Conservation (phyloP, 1,140 invertebrate genomes). For the Rhagoletis zephyria region DNA sequence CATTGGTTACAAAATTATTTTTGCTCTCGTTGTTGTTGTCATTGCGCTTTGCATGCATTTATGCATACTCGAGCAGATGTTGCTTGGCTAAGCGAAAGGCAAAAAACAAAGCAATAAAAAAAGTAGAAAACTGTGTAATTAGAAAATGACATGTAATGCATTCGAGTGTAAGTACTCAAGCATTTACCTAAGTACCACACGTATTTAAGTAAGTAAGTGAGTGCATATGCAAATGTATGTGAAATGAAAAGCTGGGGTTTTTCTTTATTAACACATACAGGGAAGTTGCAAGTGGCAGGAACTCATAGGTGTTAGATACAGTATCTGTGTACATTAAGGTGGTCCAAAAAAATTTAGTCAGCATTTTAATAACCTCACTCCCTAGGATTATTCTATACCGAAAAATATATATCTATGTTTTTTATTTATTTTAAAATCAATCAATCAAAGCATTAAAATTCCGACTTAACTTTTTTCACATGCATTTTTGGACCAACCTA, state of each 20-base stretch:
- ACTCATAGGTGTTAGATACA: neutral
- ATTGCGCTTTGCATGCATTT: neutral
- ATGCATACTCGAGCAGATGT: neutral
- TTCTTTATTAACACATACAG: neutral
- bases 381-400: no score
- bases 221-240: neutral
- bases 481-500: no score
- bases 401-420: no score
- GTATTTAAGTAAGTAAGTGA: neutral
- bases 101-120: no score
- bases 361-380: no score
- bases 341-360: no score
- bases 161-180: neutral
- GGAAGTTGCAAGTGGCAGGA: neutral
- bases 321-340: no score
- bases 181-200: neutral
- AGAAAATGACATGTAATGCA: conserved; percentile 6
- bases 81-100: neutral
- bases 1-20: neutral
- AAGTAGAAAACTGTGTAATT: neutral
- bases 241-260: neutral
- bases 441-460: no score
- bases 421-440: no score
- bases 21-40: neutral
- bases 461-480: no score